phyloP scores from a whole-genome alignment of 2,888 invertebrate species.

The Caenorhabditis becei region DNA sequence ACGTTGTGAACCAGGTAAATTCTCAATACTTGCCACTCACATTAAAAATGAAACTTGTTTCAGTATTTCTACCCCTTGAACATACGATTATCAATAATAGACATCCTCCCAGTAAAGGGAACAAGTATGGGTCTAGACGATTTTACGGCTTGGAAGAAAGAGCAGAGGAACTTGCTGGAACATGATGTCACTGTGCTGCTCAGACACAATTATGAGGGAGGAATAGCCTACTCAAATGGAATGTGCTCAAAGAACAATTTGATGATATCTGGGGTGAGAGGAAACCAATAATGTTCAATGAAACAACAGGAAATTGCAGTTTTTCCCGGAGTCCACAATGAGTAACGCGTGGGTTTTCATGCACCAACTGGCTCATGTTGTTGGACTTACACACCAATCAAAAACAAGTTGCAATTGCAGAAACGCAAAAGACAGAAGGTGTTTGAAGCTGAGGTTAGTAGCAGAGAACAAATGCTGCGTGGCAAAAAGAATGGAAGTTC shows the following conservation, averaged over 20 bases:
- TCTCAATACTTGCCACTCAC: too few relatives aligned
- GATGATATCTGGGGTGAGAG: conserved; percentile 68
- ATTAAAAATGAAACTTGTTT: conserved; percentile 14
- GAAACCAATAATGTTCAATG: background rate
- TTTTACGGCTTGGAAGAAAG: conserved; percentile 67
- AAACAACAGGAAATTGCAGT: conserved; percentile 30
- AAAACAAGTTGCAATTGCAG: conserved; percentile 65
- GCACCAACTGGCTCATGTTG: conserved; percentile 71
- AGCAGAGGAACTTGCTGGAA: conserved; percentile 57
- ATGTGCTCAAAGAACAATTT: conserved; percentile 66
- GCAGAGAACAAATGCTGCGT: background rate
- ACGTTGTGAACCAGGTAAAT: conserved; percentile 67
- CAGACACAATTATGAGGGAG: conserved; percentile 71
- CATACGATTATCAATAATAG: conserved; percentile 64
- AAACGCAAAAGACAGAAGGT: conserved; percentile 58
- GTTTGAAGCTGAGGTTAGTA: conserved; percentile 67
- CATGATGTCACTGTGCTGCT: conserved; percentile 70
- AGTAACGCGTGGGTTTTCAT: conserved; percentile 71
- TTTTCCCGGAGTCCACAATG: conserved; percentile 60
- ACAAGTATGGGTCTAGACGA: conserved; percentile 68
- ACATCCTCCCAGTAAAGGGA: conserved; percentile 67
- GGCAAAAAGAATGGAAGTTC: conserved; percentile 8
- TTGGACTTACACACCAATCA: conserved; percentile 67
- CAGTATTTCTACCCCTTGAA: conserved; percentile 70
- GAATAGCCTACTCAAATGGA: conserved; percentile 69